phyloP scores from a whole-genome alignment of 2,888 invertebrate species.

The Acheta domesticus region DNA sequence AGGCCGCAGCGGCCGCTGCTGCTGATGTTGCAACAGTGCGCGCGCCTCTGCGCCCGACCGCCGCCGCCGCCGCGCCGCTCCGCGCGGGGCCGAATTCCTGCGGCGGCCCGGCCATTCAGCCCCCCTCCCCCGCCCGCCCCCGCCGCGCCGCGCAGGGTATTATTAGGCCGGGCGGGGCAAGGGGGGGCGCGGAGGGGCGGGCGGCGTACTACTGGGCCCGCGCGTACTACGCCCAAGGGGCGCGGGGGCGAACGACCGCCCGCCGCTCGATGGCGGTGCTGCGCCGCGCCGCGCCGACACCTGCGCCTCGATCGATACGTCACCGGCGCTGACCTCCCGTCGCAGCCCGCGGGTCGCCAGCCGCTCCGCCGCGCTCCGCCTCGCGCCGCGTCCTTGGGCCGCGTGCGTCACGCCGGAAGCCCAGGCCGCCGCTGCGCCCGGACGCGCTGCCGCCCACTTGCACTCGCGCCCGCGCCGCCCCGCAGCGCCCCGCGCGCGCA shows the following conservation, averaged over 20 bases:
- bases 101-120: slow-evolving; percentile 1
- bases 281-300: neutral
- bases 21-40: slow-evolving; percentile 10
- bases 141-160: neutral
- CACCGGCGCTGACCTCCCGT: slow-evolving; percentile 3
- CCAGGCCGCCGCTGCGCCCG: neutral
- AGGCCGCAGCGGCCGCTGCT: neutral
- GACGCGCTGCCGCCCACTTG: neutral
- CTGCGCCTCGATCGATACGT: neutral
- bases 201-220: neutral
- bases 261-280: neutral
- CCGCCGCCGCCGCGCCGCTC: too few species aligned
- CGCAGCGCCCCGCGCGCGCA: neutral
- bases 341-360: neutral
- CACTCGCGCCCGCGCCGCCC: neutral
- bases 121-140: neutral
- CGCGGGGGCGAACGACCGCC: neutral
- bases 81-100: neutral
- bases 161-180: neutral
- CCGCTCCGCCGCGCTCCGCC: neutral
- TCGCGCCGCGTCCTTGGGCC: neutral
- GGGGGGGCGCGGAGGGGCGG: too few species aligned
- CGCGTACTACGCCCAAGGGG: slow-evolving; percentile 5
- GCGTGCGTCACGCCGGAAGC: neutral
- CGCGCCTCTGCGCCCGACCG: neutral